Base-by-base conservation (phyloP, 1,140 invertebrate genomes). In the Tyrophagus putrescentiae region DNA sequence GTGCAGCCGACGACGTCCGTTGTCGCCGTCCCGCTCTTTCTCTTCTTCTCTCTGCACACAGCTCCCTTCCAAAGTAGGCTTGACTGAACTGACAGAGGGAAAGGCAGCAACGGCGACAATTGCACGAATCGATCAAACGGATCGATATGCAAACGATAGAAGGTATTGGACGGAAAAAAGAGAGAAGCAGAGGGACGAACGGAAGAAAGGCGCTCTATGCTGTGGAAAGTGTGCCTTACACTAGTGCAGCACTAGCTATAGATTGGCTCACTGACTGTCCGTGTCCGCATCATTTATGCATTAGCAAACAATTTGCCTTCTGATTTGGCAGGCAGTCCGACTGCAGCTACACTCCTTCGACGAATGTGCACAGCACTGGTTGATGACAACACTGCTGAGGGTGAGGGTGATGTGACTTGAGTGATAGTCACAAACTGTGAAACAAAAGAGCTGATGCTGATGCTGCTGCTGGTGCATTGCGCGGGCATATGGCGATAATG, bases 121-220 rank as follows among this genome's bases (percentile, higher is more conserved):
- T 48, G 45, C 31, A 48, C 45, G 21, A 48, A 48, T 48, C 45
- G 45, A 48, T 48, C 45, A 48, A 48, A 48, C 21, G 45, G 45
- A 48, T 48, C 45, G 45, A 48, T 48, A 48, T 48, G 45, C 45
- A 48, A 48, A 48, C 45, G 45, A 48, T 48, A 48, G 45, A 7
- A 48, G 45, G 18, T 48, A 48, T 48, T 48, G 45, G n/a, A n/a
- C n/a, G n/a, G n/a, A n/a, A n/a, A n/a, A n/a, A n/a, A n/a, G n/a
- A n/a, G n/a, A n/a, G n/a, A n/a, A n/a, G n/a, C n/a, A n/a, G n/a
- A n/a, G n/a, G n/a, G n/a, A n/a, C n/a, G n/a, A n/a, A n/a, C n/a
- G n/a, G n/a, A n/a, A n/a, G n/a, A n/a, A n/a, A n/a, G n/a, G 45
- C 21, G 45, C 7, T 21, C 9, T 39, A 21, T 39, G 36, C 36